These are phyloP conservation scores for Campylomormyrus tamandua DNA, from an alignment of 2,113 vertebrate genomes.

Conservation along the genomic window DNA sequence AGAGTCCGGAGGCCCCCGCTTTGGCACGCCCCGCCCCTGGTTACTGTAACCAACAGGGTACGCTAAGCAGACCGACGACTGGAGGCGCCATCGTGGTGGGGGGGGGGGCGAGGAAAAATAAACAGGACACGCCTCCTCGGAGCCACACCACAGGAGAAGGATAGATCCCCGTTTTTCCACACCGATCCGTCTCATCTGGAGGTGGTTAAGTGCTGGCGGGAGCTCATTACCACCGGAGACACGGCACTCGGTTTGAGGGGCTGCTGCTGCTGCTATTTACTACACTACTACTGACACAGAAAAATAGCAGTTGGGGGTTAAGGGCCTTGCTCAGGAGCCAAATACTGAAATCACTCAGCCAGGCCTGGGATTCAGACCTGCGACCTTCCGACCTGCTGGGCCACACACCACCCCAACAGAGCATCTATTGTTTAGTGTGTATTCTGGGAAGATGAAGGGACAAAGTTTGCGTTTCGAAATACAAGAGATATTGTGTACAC, in stretches of 20 bases:
- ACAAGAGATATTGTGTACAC: not conserved
- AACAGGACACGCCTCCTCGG: slow-evolving; percentile 24
- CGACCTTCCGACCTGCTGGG: not conserved
- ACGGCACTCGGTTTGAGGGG: not conserved
- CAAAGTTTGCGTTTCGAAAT: not conserved
- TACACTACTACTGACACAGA: not conserved
- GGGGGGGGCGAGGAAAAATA: not conserved
- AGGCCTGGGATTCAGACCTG: not conserved
- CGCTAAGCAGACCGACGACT: not conserved
- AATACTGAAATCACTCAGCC: not conserved
- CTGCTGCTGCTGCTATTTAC: not conserved
- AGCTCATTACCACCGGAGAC: not conserved
- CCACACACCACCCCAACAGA: not conserved
- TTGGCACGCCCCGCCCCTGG: not conserved
- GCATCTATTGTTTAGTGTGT: not conserved
- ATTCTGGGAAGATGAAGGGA: not conserved
- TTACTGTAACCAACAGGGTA: not conserved
- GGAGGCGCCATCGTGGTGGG: not conserved
- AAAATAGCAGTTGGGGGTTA: not conserved
- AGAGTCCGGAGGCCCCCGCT: no score
- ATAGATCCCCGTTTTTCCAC: not conserved
- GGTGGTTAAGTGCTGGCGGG: slow-evolving; percentile 24
- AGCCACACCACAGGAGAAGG: slow-evolving; percentile 19
- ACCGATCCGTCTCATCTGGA: slow-evolving; percentile 30
- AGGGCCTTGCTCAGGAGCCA: not conserved